Evolutionary conservation across 2,113 vertebrate genomes (phyloP).

Genomic region (Electrona antarctica): DNA sequence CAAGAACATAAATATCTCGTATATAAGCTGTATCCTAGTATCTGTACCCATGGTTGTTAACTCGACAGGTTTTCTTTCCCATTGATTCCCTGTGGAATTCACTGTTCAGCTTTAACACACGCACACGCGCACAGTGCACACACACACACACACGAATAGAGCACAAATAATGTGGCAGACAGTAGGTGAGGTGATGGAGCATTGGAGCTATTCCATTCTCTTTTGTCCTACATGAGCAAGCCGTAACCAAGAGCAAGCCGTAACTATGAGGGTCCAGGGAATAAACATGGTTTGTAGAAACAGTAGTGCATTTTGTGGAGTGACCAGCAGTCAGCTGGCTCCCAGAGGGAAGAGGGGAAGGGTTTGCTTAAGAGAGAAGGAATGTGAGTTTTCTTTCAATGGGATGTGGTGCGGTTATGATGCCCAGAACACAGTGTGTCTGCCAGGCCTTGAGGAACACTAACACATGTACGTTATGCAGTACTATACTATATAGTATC

Average conservation of each 20-base stretch:
- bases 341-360: conserved; percentile 35
- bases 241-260: background rate
- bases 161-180: conserved; percentile 3
- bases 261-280: conserved; percentile 13
- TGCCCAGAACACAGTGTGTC: conserved; percentile 23
- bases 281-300: conserved; percentile 24
- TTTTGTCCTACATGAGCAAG: background rate
- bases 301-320: conserved; percentile 22
- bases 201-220: conserved; percentile 6
- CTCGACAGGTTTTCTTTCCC: background rate
- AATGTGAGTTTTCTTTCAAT: conserved; percentile 27
- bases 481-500: background rate
- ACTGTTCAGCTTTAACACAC: background rate
- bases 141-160: background rate
- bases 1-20: too few species aligned
- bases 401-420: conserved; percentile 25
- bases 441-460: conserved; percentile 6
- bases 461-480: background rate
- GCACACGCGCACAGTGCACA: background rate
- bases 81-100: conserved; percentile 40
- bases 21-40: too few species aligned
- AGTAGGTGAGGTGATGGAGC: conserved; percentile 1
- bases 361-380: conserved; percentile 47
- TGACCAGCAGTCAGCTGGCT: conserved; percentile 19
- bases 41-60: too few species aligned